Evolutionary conservation across 2,113 vertebrate species (phyloP), one percentile per base, ranked within the genome.

Genomic region (Pachyramphus minor): DNA sequence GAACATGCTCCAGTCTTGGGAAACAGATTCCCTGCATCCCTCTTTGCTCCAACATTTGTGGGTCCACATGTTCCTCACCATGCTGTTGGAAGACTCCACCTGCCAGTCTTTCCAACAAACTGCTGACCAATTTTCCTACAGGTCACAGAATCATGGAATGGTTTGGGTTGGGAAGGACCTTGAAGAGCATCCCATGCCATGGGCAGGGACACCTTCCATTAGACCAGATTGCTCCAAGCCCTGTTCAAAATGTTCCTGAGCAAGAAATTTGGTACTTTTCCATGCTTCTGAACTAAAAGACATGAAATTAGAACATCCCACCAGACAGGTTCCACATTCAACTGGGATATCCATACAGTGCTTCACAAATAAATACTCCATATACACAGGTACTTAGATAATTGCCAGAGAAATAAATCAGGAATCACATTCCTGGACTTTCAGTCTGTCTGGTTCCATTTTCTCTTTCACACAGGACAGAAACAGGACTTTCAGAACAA

Each of bases 1-100:
- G 39, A 17, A 93, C 44, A 49, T 73, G 50, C 45, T 74, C 47
- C 52, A 14, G 2, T 3, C 44, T 8, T 8, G 17, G 35, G 14
- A 24, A 89, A 56, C 37, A 63, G 47, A 44, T 44, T 37, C 60
- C 56, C 47, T 71, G 39, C 28, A 7, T 11, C 10, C 9, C 37
- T 30, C 33, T 24, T 14, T 12, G 20, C 50, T 60, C 69, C 42
- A 28, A 12, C 35, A 39, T 3, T n/a, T 28, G 39, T 6, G 64
- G 3, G 8, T 30, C 53, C 55, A 44, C 37, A 8, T 0, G 17
- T n/a, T n/a, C 53, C 84, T 37, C 7, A 1, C 27, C 7, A 14
- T 0, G 1, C 64, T 13, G 10, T 20, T 4, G 1, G 64, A 39
- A 79, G 13, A 39, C 37, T 60, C 56, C 3, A 7, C 15, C 71